Conservation (phyloP, 2,113 vertebrate species). For the Motacilla tschutschensis region DNA sequence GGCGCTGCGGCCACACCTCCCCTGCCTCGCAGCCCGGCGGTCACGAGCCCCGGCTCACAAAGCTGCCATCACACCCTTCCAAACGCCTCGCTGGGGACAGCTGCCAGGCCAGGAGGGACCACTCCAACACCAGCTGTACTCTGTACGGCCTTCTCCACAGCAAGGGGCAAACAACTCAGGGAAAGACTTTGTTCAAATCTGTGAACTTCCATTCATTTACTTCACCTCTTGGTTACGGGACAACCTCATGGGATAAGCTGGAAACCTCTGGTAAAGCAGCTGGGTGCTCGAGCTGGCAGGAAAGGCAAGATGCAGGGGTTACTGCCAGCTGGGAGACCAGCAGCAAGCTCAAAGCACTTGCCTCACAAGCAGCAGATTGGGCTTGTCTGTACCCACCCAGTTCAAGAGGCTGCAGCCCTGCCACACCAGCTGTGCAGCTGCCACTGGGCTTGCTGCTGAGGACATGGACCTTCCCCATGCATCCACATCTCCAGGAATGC, state of each 20-base stretch:
- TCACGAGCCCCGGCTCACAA: background rate
- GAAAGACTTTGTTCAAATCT: background rate
- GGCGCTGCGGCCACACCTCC: background rate
- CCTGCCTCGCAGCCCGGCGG: accelerated
- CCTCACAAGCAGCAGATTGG: background rate
- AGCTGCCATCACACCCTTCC: background rate
- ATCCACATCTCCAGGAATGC: background rate
- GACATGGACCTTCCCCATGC: background rate
- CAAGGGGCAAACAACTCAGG: background rate
- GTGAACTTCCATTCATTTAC: background rate
- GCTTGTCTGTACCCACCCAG: background rate
- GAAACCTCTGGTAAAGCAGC: background rate
- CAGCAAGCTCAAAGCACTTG: background rate
- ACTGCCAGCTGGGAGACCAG: background rate
- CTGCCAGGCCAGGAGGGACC: background rate
- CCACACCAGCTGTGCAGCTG: background rate
- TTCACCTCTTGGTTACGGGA: background rate
- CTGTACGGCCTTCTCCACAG: background rate
- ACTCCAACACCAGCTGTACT: background rate
- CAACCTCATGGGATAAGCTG: background rate
- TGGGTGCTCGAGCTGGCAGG: background rate
- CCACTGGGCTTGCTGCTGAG: background rate
- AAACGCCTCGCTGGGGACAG: background rate
- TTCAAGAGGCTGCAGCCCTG: background rate
- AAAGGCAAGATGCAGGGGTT: background rate